Base-by-base conservation (phyloP, 1,140 invertebrate species). In the Neotoxoptera formosana region DNA sequence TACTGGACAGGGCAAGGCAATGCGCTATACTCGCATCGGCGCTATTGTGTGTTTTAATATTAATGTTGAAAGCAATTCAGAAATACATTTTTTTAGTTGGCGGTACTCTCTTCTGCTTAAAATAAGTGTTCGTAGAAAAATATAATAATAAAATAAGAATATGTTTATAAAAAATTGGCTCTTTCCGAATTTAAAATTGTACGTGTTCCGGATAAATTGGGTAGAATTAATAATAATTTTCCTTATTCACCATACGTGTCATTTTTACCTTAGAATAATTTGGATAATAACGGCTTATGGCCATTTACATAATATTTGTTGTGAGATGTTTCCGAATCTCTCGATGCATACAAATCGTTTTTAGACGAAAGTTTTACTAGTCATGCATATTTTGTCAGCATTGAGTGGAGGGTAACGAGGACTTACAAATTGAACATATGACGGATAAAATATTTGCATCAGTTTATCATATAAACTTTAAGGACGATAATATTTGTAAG, bases 391-490 rank as follows among this genome's bases (percentile, higher is more conserved):
- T n/a, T 51, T 51, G 36, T 83, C 25, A 36, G n/a, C 21, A 23
- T 83, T 25, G 36, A 20, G 45, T 47, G 25, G 25, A 86, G 14
- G 36, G 14, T 30, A 86, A 86, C 83, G 41, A 45, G 21, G 45
- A n/a, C 9, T 86, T 47, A 47, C 30, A 86, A 17, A 48, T 86
- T 30, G 6, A n/a, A 47, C 30, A n/a, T n/a, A 86, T 47, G 11
- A 47, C 14, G 45, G 84, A 86, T 86, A 45, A 86, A 86, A 86
- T 86, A 86, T 86, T 86, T 86, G 11, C 25, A 86, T 48, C 23
- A 83, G 81, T 34, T 86, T 76, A 17, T n/a, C 84, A n/a, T 86
- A 86, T 30, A 86, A 86, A 47, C 45, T 86, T 86, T 86, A n/a
- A n/a, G 41, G 45, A n/a, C 45, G 23, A 86, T 41, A 86, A 86